Base-by-base conservation (phyloP, 2,797 vertebrate species). In the Notolabrus celidotus region DNA sequence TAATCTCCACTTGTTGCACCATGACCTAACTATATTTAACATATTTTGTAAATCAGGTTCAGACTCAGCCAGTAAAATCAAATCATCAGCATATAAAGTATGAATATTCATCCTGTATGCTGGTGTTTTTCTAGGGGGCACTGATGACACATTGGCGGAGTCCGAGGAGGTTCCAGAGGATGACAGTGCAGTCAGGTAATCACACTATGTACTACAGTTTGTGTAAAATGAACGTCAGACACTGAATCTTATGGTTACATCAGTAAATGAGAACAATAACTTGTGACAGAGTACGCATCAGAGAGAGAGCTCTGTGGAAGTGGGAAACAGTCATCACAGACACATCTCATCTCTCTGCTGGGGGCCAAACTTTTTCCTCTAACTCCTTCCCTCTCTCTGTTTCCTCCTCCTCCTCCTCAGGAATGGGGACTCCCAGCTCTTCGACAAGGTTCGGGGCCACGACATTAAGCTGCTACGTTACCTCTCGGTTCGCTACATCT, bases 401-500 rank as follows among this genome's bases (percentile, higher is more conserved):
- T 10, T 19, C 5, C 14, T 34, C 11, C 33, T 56, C 22, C 64
- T 23, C 77, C 33, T 56, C 22, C 64, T 23, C 77, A 99, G 97
- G 84, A 99, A 98, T 45, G 95, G 96, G 7, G 97, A 99, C 71
- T 96, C 95, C 0, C 98, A 99, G 88, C 95, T 99, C 55, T 99
- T 99, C 71, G 97, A 99, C 92, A 99, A 99, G 80, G 97, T 99
- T 63, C 93, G 98, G 82, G 98, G 98, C 65, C 96, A 96, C 0
- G 98, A 99, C 92, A 99, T 99, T 84, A 98, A 96, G 87, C 93
- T 99, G 77, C 95, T 99, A 36, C 96, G 96, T 17, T 99, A 99
- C 88, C 94, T 99, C 62, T 99, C 97, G 0, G 95, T 99, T 46
- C 93, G 94, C 68, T 98, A 98, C 78, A 99, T 99, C 94, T 99